Evolutionary conservation across 2,888 invertebrate species (phyloP).

Genomic region (Scaptomyza caliginosa): DNA sequence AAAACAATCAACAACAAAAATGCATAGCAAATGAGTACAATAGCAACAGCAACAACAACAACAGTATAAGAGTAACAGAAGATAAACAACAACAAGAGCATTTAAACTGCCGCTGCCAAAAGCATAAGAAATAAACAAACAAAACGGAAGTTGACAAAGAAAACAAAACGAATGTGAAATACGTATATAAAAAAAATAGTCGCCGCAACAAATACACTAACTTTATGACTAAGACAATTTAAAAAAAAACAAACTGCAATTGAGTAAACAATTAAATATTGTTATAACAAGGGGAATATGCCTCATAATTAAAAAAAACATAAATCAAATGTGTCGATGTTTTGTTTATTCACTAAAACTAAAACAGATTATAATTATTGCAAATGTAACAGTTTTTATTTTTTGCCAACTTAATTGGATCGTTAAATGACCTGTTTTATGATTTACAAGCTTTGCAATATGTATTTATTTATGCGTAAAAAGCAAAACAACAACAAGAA

Average conservation of each 20-base stretch:
- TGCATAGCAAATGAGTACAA: conserved; percentile 59
- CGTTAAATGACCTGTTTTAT: conserved; percentile 31
- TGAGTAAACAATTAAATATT: conserved; percentile 10
- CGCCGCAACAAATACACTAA: conserved; percentile 34
- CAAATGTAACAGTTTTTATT: conserved; percentile 8
- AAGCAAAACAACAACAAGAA: conserved; percentile 36
- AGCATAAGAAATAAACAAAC: conserved; percentile 59
- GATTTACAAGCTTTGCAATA: conserved; percentile 29
- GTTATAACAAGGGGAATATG: conserved; percentile 6
- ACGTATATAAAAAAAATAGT: conserved; percentile 8
- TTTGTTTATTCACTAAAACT: neutral
- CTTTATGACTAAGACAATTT: neutral
- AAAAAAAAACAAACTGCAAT: neutral
- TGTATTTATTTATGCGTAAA: conserved; percentile 62
- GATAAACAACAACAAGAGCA: conserved; percentile 12
- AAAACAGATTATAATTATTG: conserved; percentile 4
- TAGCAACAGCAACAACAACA: conserved; percentile 14
- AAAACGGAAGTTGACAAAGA: conserved; percentile 71
- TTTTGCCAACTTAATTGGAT: neutral
- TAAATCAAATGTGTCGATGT: conserved; percentile 17
- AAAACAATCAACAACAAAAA: conserved; percentile 48
- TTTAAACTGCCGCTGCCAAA: conserved; percentile 50
- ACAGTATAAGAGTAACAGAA: neutral
- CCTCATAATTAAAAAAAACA: conserved; percentile 26
- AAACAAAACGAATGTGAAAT: conserved; percentile 36